Evolutionary conservation across 2,113 vertebrate genomes (phyloP).

Genomic region (Oostethus manadensis): DNA sequence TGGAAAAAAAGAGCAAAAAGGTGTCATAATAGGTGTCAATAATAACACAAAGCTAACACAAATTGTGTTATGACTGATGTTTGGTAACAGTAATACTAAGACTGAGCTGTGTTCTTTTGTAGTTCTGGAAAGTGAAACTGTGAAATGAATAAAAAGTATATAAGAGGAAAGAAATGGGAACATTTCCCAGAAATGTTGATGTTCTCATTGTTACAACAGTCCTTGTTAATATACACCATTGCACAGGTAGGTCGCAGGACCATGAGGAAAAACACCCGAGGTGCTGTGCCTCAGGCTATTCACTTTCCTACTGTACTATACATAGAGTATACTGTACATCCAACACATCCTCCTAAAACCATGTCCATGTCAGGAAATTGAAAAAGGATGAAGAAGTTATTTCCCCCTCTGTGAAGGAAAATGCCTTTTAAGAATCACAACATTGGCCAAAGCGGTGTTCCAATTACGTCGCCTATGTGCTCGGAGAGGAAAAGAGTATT

Average conservation of each 20-base stretch:
- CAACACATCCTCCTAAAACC: constrained; percentile 51
- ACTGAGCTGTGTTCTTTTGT: constrained; percentile 19
- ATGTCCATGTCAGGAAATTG: constrained; percentile 52
- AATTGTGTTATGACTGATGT: neutral
- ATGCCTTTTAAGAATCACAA: constrained; percentile 67
- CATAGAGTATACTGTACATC: constrained; percentile 45
- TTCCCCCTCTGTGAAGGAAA: constrained; percentile 52
- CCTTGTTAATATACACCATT: constrained; percentile 39
- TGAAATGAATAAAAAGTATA: constrained; percentile 29
- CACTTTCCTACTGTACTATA: constrained; percentile 51
- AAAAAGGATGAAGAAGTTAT: constrained; percentile 68
- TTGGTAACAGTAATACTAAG: neutral
- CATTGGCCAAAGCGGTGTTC: constrained; percentile 56
- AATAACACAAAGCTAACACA: too few relatives aligned
- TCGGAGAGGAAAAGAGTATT: constrained; percentile 25
- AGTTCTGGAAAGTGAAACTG: constrained; percentile 48
- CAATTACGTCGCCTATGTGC: constrained; percentile 60
- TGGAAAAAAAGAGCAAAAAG: too few relatives aligned
- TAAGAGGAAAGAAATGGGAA: constrained; percentile 39
- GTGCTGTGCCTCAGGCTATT: constrained; percentile 50
- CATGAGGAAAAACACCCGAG: constrained; percentile 44
- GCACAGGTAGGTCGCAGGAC: constrained; percentile 29
- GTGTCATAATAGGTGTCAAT: too few relatives aligned
- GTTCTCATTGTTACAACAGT: constrained; percentile 51
- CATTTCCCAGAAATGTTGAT: constrained; percentile 53